A percentile compares a stretch with the other conserved stretches of the same genome.
Evolutionary conservation across 2,888 invertebrate genomes (phyloP).

Genomic region (Harmothoe impar): DNA sequence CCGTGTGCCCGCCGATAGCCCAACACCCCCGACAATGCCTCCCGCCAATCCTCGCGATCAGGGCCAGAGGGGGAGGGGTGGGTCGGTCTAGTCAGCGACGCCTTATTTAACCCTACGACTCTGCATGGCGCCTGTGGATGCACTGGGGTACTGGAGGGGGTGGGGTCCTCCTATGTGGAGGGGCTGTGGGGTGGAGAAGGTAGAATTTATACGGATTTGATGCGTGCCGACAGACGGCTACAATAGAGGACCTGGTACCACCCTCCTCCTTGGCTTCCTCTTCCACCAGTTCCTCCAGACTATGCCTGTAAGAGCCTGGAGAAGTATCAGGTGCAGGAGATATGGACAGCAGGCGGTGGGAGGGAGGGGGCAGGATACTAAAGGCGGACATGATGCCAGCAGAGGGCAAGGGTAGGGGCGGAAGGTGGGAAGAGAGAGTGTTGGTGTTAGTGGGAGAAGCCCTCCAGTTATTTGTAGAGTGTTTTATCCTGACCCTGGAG

Average conservation of each 20-base stretch:
- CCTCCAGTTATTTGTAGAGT: conserved; percentile 24
- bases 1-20: conserved; percentile 22
- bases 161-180: neutral
- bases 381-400: neutral
- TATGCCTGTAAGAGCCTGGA: neutral
- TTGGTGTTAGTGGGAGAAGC: neutral
- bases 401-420: conserved; percentile 10
- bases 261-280: too few relatives aligned
- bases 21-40: neutral
- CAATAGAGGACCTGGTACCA: neutral
- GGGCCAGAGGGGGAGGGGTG: neutral
- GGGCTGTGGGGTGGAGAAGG: neutral
- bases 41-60: conserved; percentile 21
- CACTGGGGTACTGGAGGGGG: conserved; percentile 3
- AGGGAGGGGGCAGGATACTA: conserved; percentile 13
- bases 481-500: neutral
- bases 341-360: neutral
- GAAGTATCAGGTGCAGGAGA: neutral
- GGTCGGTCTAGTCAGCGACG: conserved; percentile 2
- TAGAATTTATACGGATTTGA: conserved; percentile 6
- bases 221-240: neutral
- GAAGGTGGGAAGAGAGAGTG: neutral
- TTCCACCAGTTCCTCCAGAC: too few relatives aligned
- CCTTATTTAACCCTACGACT: conserved; percentile 34
- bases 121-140: neutral